Percentiles rank a stretch among this genome's conserved stretches.
These are phyloP conservation scores for Drosophila lutescens DNA, from an alignment of 2,888 invertebrate species.

Conservation along the genomic window DNA sequence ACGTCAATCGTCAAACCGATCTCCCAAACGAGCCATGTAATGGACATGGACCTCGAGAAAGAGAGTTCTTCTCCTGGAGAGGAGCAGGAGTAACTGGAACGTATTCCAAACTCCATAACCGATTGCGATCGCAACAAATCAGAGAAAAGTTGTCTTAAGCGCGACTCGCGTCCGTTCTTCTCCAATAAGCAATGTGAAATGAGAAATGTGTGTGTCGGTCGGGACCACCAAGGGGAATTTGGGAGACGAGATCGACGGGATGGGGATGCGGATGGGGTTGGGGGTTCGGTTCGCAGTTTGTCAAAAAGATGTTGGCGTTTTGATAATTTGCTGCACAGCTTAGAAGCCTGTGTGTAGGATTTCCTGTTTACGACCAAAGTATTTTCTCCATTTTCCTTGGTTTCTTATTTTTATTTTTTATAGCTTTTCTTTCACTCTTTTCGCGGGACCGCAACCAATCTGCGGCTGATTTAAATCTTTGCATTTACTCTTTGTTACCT, in stretches of 20 bases:
- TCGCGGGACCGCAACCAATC: constrained; percentile 60
- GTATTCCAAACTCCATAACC: constrained; percentile 48
- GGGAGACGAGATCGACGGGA: constrained; percentile 21
- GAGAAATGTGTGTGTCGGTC: constrained; percentile 43
- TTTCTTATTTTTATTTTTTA: background rate
- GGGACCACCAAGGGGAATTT: constrained; percentile 64
- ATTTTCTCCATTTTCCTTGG: constrained; percentile 44
- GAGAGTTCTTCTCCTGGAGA: constrained; percentile 29
- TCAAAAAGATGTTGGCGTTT: constrained; percentile 77
- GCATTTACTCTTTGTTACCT: constrained; percentile 74
- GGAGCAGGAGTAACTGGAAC: constrained; percentile 36
- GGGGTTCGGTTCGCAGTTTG: constrained; percentile 67
- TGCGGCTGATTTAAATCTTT: constrained; percentile 71
- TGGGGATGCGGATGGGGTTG: background rate
- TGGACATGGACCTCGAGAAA: constrained; percentile 52
- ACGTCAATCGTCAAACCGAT: constrained; percentile 76
- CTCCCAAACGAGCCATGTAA: constrained; percentile 74
- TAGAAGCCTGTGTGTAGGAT: constrained; percentile 66
- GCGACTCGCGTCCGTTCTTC: constrained; percentile 61
- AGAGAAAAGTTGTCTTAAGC: constrained; percentile 58
- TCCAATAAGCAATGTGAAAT: constrained; percentile 42
- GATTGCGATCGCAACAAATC: constrained; percentile 79
- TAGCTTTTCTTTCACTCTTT: constrained; percentile 16
- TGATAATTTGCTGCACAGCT: constrained; percentile 74
- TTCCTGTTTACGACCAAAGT: constrained; percentile 69